Percentiles rank a stretch among this genome's conserved stretches.
These are phyloP conservation scores for Caenorhabditis sp. DNA, from an alignment of 2,888 invertebrate species.

Conservation along the genomic window DNA sequence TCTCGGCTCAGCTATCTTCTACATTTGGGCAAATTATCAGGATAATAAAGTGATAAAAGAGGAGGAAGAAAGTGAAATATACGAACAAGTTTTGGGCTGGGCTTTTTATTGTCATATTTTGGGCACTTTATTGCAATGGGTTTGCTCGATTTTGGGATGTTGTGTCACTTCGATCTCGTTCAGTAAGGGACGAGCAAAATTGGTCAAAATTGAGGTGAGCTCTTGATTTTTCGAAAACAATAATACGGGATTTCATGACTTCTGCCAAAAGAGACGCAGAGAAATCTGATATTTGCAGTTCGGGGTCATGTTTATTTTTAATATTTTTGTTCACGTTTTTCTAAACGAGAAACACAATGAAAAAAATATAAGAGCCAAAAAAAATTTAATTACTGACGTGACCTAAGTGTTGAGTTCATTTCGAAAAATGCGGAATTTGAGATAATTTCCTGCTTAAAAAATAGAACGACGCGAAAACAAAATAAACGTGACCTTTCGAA, in stretches of 20 bases:
- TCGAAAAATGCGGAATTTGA: no score
- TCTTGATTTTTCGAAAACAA: constrained; percentile 8
- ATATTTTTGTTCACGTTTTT: no score
- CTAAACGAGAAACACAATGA: no score
- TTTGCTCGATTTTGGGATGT: constrained; percentile 64
- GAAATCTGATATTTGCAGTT: no score
- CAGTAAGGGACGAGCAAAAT: constrained; percentile 52
- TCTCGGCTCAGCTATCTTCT: constrained; percentile 61
- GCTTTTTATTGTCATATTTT: constrained; percentile 64
- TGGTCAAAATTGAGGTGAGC: constrained; percentile 67
- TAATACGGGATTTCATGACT: background rate
- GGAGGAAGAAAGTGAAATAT: constrained; percentile 63
- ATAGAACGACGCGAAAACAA: no score
- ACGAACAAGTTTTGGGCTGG: constrained; percentile 70
- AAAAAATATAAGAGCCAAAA: no score
- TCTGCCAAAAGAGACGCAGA: no score
- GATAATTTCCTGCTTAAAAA: no score
- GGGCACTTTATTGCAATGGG: constrained; percentile 55
- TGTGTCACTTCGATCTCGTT: constrained; percentile 60
- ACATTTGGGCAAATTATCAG: constrained; percentile 66
- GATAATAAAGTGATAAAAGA: constrained; percentile 69
- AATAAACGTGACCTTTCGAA: no score
- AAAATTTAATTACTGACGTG: no score
- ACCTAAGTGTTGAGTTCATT: no score
- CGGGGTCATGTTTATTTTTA: no score